Evolutionary conservation across 2,888 invertebrate genomes (phyloP).

Genomic region (Calliopum simillimum): DNA sequence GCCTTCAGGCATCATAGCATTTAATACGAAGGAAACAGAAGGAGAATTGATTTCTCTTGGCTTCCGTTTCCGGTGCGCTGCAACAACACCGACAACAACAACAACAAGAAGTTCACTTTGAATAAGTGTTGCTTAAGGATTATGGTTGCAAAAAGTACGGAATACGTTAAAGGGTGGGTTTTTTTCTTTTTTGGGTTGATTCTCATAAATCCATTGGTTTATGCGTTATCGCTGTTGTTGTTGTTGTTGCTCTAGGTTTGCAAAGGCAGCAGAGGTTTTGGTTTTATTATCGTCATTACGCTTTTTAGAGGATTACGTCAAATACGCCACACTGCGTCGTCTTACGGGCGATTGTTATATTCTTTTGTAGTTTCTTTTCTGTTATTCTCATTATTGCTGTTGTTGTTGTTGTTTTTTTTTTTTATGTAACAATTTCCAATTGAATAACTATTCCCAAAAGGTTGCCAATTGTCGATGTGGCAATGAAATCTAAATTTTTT

Average conservation of each 20-base stretch:
- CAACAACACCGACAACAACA: too few relatives aligned
- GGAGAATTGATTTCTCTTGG: constrained; percentile 18
- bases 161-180: background rate
- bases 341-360: constrained; percentile 5
- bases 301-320: constrained; percentile 34
- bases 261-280: constrained; percentile 26
- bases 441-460: constrained; percentile 12
- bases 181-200: too few relatives aligned
- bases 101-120: background rate
- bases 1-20: background rate
- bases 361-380: constrained; percentile 1
- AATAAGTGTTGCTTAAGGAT: background rate
- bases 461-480: constrained; percentile 10
- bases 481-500: constrained; percentile 10
- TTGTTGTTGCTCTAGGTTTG: background rate
- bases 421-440: constrained; percentile 15
- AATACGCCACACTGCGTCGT: background rate
- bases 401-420: constrained; percentile 6
- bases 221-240: background rate
- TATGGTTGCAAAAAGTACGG: background rate
- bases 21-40: constrained; percentile 5
- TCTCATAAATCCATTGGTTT: background rate
- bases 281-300: constrained; percentile 44
- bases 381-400: background rate
- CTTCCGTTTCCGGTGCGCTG: constrained; percentile 11